phyloP scores from a whole-genome alignment of 2,888 invertebrate species.

The Drosophila mimetica region DNA sequence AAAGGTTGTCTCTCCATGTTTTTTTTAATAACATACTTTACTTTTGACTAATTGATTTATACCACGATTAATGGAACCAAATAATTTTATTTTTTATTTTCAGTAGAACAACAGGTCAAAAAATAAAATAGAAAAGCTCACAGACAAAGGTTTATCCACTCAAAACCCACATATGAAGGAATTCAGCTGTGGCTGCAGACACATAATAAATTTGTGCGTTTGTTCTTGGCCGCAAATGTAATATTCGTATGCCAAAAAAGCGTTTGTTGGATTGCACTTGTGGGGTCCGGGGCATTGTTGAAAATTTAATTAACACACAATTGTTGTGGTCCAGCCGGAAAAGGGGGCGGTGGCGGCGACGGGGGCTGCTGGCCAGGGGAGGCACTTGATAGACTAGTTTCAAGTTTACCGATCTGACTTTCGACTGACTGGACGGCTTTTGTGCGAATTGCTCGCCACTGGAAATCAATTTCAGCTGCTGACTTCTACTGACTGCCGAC shows the following conservation, averaged over 20 bases:
- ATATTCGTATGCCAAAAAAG: slow-evolving; percentile 50
- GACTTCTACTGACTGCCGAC: slow-evolving; percentile 23
- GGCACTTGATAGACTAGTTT: slow-evolving; percentile 53
- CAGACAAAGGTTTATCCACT: slow-evolving; percentile 17
- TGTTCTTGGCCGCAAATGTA: slow-evolving; percentile 50
- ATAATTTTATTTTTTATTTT: background rate
- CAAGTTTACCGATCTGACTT: slow-evolving; percentile 27
- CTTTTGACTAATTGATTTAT: too few relatives aligned
- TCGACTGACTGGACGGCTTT: slow-evolving; percentile 29
- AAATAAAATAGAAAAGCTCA: slow-evolving; percentile 6
- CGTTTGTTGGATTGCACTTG: slow-evolving; percentile 34
- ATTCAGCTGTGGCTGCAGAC: slow-evolving; percentile 52
- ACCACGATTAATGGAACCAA: background rate
- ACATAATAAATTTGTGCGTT: slow-evolving; percentile 66
- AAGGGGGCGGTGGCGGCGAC: slow-evolving; percentile 1
- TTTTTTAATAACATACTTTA: too few relatives aligned
- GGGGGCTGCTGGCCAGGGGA: background rate
- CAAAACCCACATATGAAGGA: slow-evolving; percentile 16
- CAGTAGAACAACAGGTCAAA: slow-evolving; percentile 7
- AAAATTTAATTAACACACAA: slow-evolving; percentile 71
- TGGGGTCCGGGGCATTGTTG: slow-evolving; percentile 46
- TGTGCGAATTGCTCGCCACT: slow-evolving; percentile 30
- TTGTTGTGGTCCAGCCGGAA: slow-evolving; percentile 49
- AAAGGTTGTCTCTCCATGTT: too few relatives aligned
- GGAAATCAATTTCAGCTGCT: slow-evolving; percentile 52